These are phyloP conservation scores for Menidia menidia DNA, from an alignment of 2,797 vertebrate species.

Conservation along the genomic window DNA sequence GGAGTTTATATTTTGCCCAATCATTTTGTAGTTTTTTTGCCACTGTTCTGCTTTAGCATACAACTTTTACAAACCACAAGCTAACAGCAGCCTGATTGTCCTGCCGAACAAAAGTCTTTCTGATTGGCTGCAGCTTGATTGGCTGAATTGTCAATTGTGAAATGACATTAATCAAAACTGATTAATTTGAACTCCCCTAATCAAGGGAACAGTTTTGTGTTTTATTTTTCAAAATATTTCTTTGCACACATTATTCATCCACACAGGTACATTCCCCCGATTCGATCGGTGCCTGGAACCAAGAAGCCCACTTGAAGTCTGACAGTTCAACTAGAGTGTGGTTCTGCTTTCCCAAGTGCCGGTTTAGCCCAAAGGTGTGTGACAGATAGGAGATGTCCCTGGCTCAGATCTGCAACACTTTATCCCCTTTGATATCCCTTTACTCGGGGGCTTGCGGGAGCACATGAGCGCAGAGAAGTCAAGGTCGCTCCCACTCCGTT, in stretches of 20 bases:
- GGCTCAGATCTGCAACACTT: slow-evolving; percentile 79
- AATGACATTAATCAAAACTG: slow-evolving; percentile 34
- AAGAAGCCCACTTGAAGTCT: slow-evolving; percentile 51
- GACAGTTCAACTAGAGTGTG: slow-evolving; percentile 64
- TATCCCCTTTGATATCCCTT: slow-evolving; percentile 82
- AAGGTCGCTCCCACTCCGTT: slow-evolving; percentile 79
- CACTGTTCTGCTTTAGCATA: background rate
- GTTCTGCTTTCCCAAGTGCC: slow-evolving; percentile 56
- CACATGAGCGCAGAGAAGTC: slow-evolving; percentile 76
- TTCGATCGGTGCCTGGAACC: slow-evolving; percentile 50
- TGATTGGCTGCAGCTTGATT: slow-evolving; percentile 44
- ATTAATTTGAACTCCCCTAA: slow-evolving; percentile 33
- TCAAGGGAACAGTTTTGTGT: slow-evolving; percentile 24
- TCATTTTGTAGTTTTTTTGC: slow-evolving; percentile 5
- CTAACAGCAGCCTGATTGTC: slow-evolving; percentile 16
- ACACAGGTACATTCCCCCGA: slow-evolving; percentile 24
- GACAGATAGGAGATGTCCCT: slow-evolving; percentile 79
- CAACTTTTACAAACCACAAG: background rate
- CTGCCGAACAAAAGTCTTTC: slow-evolving; percentile 2
- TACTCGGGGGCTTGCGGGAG: slow-evolving; percentile 71
- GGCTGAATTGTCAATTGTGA: slow-evolving; percentile 20
- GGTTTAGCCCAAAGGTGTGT: slow-evolving; percentile 70
- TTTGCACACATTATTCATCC: slow-evolving; percentile 4
- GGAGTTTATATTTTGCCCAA: background rate
- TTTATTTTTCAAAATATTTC: slow-evolving; percentile 22